Evolutionary conservation across 2,113 vertebrate species (phyloP), one percentile per base, ranked within the genome.

Genomic region (Protobothrops mucrosquamatus): DNA sequence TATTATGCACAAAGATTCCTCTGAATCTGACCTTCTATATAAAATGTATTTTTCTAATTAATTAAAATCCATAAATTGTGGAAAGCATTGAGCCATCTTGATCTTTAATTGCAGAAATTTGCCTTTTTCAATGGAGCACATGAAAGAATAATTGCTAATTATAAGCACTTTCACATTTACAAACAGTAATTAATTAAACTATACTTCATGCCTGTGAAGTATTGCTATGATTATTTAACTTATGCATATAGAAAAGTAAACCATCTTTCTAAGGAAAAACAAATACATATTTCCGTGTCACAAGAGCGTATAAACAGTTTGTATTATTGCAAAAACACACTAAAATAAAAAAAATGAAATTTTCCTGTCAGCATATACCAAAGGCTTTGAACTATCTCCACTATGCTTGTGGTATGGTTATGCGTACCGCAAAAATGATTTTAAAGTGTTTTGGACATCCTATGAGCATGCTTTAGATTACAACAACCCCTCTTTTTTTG

Each of bases 141-240:
- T 54, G 48, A 93, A 93, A 93, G 92, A 93, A 93, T 93, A 93
- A 93, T 93, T 93, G 92, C 92, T 93, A 93, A 93, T 93, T 93
- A 93, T 93, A 93, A 90, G 74, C 92, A 90, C 56, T 90, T 90
- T 93, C 89, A 93, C 89, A 93, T 93, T 89, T 90, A 93, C 92
- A 90, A 93, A 93, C 81, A 93, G 90, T 90, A 93, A 93, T 93
- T 93, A 93, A 93, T 93, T 93, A 90, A 93, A 90, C 89, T 90
- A 89, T 90, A 48, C 89, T 87, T 64, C 92, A 89, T 57, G 92
- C 56, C 92, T 90, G 89, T 93, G 92, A 93, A 90, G 88, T 93
- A 93, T 87, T 90, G 52, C 88, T 93, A 90, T 93, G 92, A 87
- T 90, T 93, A 93, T 90, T 93, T 93, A 93, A 93, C 92, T 93